Base-by-base conservation (phyloP, 2,797 vertebrate species). In the Avahi laniger region DNA sequence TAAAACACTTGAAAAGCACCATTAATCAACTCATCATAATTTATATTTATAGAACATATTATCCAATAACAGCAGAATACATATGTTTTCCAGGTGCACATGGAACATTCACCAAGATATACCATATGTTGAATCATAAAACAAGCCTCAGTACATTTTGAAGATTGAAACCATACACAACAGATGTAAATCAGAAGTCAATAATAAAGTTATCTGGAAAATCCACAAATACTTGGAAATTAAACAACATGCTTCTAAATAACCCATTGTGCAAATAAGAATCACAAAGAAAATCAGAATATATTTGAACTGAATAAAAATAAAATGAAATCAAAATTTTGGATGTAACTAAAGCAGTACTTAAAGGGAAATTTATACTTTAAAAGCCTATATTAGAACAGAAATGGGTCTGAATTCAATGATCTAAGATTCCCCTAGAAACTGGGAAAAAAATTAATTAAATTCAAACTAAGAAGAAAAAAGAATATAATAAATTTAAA, bases 241-340 rank as follows among this genome's bases (percentile, higher is more conserved):
- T 48, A 67, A 72, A 72, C 52, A 80, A 81, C 22, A 93, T 28
- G 12, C 41, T 86, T 69, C 38, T 93, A 59, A 67, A 54, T 59
- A 86, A 70, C 7, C 14, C 41, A 76, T 38, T 52, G 3, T 43
- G 50, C 28, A 69, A 67, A 41, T 48, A 30, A 54, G 15, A 65
- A 83, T 28, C 52, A 78, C 18, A 83, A 59, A 63, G n/a, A 38
- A 92, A 86, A 63, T 91, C 41, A 88, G 59, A 61, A 88, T 67
- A 50, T 69, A 87, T 75, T 50, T 88, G 20, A 88, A 76, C n/a
- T 59, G 20, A 83, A 88, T 75, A 82, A 92, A 95, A 92, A 35
- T 30, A 8, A 86, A 95, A 48, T 18, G 28, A 91, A 57, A 57
- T 67, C 14, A 54, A 48, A 78, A 35, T 79, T 80, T 41, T 72